A percentile compares a stretch with the other conserved stretches of the same genome.
Conservation (phyloP, 2,888 invertebrate genomes). For the Lochmaea capreae region DNA sequence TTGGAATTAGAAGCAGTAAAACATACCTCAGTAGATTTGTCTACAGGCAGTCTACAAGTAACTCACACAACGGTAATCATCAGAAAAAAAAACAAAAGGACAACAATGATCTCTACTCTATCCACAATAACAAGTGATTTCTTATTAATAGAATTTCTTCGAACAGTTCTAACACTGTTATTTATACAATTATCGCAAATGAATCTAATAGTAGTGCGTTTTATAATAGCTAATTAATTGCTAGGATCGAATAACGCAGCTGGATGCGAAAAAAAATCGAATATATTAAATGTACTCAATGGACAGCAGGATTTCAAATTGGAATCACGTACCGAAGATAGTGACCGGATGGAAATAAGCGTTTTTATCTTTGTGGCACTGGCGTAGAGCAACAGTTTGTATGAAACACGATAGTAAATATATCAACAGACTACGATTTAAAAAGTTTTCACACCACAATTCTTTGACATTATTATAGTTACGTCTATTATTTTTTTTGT, state of each 20-base stretch:
- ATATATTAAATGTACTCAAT: neutral
- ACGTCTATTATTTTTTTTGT: too few relatives aligned
- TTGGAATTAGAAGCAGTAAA: too few relatives aligned
- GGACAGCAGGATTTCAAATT: neutral
- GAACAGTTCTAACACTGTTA: neutral
- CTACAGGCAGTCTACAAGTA: too few relatives aligned
- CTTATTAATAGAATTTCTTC: neutral
- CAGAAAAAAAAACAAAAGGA: too few relatives aligned
- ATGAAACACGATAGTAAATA: neutral
- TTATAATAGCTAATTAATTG: neutral
- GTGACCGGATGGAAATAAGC: slow-evolving; percentile 16
- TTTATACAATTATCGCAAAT: neutral
- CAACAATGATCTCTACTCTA: too few relatives aligned
- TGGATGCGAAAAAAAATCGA: slow-evolving; percentile 13
- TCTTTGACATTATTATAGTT: too few relatives aligned
- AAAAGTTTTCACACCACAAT: too few relatives aligned
- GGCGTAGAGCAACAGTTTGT: neutral
- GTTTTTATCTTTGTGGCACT: neutral
- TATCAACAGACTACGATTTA: neutral
- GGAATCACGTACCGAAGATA: slow-evolving; percentile 14
- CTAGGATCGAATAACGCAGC: neutral
- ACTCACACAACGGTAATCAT: too few relatives aligned
- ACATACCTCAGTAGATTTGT: too few relatives aligned
- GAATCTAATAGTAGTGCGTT: neutral
- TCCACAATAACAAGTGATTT: neutral